Base-by-base conservation (phyloP, 2,113 vertebrate species). In the Pterocles gutturalis region DNA sequence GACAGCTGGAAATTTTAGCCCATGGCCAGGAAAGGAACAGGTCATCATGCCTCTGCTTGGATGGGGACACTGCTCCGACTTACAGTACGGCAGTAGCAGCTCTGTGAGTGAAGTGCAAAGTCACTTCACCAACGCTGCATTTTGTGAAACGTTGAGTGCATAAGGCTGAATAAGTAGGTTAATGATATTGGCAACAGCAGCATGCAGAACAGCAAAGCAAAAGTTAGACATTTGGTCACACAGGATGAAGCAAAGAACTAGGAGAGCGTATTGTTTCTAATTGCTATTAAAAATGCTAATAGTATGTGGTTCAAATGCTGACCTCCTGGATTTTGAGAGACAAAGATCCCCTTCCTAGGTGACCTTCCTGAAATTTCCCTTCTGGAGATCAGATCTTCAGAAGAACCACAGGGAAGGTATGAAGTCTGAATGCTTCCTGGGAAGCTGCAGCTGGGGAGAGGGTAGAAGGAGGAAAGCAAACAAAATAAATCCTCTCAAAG, bases 11-110 rank as follows among this genome's bases (percentile, higher is more conserved):
- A 11, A 21, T 54, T 82, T 87, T 87, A 70, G 46, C 25, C 22
- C 4, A 1, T 18, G 51, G 12, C 17, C 21, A 55, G 61, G 41
- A 70, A 36, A 79, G 21, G 17, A 58, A 31, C 15, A 54, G 25
- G 9, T 69, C n/a, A 71, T 54, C 11, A 65, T 45, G 54, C 12
- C 16, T 87, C 51, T 57, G 13, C 17, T 71, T 11, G 2, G 19
- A 31, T 1, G 0, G 36, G 9, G 18, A 57, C 24, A 12, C 14
- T 45, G 21, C 28, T 28, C 28, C 0, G 0, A 13, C 2, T 3
- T 46, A 18, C 10, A 45, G 43, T 20, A n/a, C 77, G 73, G 34
- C 31, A 60, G 51, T 31, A 83, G 45, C 41, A 69, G 38, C 70
- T 17, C 43, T 65, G 28, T 3, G 6, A 46, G 14, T 28, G n/a